Evolutionary conservation across 2,113 vertebrate genomes (phyloP).

Genomic region (Microtus oregoni): DNA sequence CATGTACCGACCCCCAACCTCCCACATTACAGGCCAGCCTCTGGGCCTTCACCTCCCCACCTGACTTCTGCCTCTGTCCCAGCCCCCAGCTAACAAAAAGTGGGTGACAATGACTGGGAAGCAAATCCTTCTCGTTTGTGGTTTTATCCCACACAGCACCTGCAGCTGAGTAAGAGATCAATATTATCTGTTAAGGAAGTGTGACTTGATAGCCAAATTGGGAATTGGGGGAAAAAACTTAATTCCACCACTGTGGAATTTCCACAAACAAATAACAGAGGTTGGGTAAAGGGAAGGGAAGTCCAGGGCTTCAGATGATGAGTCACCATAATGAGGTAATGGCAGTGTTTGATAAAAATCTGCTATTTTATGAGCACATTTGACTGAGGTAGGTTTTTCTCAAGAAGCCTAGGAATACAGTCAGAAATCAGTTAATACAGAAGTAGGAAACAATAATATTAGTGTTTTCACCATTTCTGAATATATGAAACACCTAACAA

Average conservation of each 20-base stretch:
- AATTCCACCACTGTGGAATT: conserved; percentile 46
- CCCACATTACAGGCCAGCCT: neutral
- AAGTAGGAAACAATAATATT: conserved; percentile 62
- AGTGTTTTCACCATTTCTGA: conserved; percentile 58
- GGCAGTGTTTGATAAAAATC: conserved; percentile 40
- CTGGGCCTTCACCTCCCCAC: neutral
- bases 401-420: conserved; percentile 69
- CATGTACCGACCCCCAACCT: rapidly evolving
- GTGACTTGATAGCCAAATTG: conserved; percentile 21
- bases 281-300: conserved; percentile 24
- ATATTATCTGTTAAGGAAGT: conserved; percentile 2
- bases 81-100: neutral
- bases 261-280: conserved; percentile 58
- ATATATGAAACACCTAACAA: conserved; percentile 47
- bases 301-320: conserved; percentile 4
- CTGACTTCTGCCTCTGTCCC: neutral
- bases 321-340: conserved; percentile 67
- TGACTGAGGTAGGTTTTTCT: conserved; percentile 65
- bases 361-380: conserved; percentile 66
- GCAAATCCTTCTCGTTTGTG: neutral
- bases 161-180: neutral
- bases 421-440: conserved; percentile 72
- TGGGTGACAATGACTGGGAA: neutral
- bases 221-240: conserved; percentile 50
- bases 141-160: neutral